Evolutionary conservation across 2,888 invertebrate species (phyloP).

Genomic region (Andrena praecox): DNA sequence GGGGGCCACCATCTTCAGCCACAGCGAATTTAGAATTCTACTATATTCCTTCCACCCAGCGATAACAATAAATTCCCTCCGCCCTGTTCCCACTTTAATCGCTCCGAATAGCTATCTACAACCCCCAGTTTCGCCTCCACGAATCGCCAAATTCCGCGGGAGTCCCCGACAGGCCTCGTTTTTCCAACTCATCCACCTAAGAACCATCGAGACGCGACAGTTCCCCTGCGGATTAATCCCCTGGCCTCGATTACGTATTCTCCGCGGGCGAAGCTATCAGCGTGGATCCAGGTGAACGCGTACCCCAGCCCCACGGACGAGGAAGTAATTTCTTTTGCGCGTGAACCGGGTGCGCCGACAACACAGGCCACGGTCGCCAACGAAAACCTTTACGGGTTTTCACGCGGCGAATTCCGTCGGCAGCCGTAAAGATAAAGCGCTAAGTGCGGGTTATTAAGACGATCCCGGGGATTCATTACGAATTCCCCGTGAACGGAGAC

Average conservation of each 20-base stretch:
- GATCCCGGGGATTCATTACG: conserved; percentile 56
- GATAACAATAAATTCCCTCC: too few species aligned
- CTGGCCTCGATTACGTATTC: conserved; percentile 33
- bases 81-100: not conserved
- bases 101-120: conserved; percentile 23
- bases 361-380: not conserved
- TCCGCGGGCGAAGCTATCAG: conserved; percentile 18
- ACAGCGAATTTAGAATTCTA: too few species aligned
- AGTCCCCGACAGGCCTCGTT: conserved; percentile 34
- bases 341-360: conserved; percentile 24
- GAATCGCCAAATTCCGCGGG: conserved; percentile 30
- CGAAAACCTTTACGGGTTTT: conserved; percentile 50
- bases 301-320: not conserved
- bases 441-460: conserved; percentile 62
- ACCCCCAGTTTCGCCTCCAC: conserved; percentile 17
- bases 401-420: conserved; percentile 29
- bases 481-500: conserved; percentile 38
- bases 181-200: conserved; percentile 20
- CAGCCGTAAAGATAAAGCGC: conserved; percentile 56
- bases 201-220: conserved; percentile 27
- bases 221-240: conserved; percentile 30
- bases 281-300: conserved; percentile 2
- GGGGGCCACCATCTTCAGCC: too few species aligned
- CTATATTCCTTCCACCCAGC: too few species aligned
- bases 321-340: conserved; percentile 45